Base-by-base conservation (phyloP, 2,113 vertebrate genomes). In the Amblyornis subalaris region DNA sequence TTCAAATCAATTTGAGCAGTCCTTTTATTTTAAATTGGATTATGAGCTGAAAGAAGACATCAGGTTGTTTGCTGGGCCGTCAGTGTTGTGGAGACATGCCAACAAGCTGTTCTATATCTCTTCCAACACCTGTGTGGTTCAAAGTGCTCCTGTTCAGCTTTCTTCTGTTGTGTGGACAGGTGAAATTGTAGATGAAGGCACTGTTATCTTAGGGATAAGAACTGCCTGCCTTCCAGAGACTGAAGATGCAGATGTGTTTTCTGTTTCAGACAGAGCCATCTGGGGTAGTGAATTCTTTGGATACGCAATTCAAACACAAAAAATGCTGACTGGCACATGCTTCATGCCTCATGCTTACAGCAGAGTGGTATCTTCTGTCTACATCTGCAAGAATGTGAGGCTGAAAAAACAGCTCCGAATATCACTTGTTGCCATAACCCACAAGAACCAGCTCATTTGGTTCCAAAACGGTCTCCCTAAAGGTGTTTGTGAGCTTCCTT, bases 341-440 rank as follows among this genome's bases (percentile, higher is more conserved):
- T 97, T 99, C 66, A 91, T 99, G 84, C 99, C 99, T 81, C 97
- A 98, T 50, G 98, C 98, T 42, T 99, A 99, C 85, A 95, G 98
- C 61, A 95, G 87, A 26, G 96, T 99, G 64, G 96, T 98, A 3
- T 96, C 88, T 28, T 98, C 97, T 90, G 79, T 98, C 74, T 66
- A 90, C 8, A 71, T 99, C 51, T 97, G 97, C 65, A 97, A 96
- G 21, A 96, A 90, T 10, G 94, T 98, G 53, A 82, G 93, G 12
- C 31, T 71, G 22, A 96, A 95, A 15, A 91, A 89, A 20, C 95
- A 87, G 20, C 94, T 98, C 76, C 97, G 35, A 74, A 97, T 98
- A 25, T 95, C 97, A 14, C 95, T 98, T 75, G 92, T 99, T 22
- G 98, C 97, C 28, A 84, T 98, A 44, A 99, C 99, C 7, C 96